Evolutionary conservation across 2,113 vertebrate species (phyloP).

Genomic region (Marmota flaviventris): DNA sequence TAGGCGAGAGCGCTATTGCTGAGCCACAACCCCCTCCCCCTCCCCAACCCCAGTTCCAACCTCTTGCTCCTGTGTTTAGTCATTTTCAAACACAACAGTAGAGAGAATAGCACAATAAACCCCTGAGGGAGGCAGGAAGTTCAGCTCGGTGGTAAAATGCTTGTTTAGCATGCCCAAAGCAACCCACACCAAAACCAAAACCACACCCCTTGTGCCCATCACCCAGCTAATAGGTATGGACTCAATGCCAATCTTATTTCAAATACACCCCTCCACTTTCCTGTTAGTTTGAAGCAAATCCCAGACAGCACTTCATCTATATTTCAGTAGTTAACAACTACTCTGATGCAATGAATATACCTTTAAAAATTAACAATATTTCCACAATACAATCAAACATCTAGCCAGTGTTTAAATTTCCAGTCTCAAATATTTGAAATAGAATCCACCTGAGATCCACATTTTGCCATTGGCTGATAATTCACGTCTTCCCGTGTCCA

Average conservation of each 20-base stretch:
- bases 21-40: too few relatives aligned
- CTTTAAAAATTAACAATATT: neutral
- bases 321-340: neutral
- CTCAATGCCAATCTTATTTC: neutral
- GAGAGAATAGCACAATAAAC: neutral
- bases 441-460: neutral
- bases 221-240: neutral
- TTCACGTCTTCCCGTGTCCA: neutral
- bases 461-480: neutral
- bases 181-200: too few relatives aligned
- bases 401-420: neutral
- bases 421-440: slow-evolving; percentile 3
- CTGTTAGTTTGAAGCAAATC: neutral
- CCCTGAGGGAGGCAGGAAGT: too few relatives aligned
- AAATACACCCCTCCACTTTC: neutral
- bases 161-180: neutral
- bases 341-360: neutral
- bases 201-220: neutral
- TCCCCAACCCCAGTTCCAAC: neutral
- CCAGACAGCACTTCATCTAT: neutral
- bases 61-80: neutral
- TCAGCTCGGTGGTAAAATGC: neutral
- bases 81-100: slow-evolving; percentile 19
- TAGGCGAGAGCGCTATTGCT: too few relatives aligned
- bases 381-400: neutral